phyloP scores from a whole-genome alignment of 2,888 invertebrate genomes.

The Cephus nigrinus region DNA sequence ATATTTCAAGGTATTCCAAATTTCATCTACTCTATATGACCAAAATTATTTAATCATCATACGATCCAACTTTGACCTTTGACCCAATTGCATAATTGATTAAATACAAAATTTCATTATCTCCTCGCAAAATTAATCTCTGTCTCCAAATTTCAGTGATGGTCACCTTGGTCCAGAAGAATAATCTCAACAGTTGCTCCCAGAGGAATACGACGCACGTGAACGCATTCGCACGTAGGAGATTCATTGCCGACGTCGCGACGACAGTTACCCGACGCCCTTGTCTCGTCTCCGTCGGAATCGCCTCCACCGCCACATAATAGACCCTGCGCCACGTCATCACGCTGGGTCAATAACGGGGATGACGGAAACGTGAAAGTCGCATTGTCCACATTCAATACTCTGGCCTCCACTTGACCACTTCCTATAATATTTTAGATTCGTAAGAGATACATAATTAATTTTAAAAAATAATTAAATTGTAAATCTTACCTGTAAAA shows the following conservation, averaged over 20 bases:
- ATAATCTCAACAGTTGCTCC: conserved; percentile 80
- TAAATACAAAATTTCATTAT: not conserved
- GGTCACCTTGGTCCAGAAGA: conserved; percentile 80
- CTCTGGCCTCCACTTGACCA: conserved; percentile 67
- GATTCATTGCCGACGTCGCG: conserved; percentile 40
- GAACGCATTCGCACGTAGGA: conserved; percentile 77
- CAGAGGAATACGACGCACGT: conserved; percentile 75
- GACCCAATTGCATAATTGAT: not conserved
- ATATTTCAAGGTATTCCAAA: not conserved
- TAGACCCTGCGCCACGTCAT: conserved; percentile 70
- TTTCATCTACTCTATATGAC: not conserved
- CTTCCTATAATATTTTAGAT: conserved; percentile 62
- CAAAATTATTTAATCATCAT: not conserved
- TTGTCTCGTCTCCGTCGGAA: conserved; percentile 15
- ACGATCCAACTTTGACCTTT: not conserved
- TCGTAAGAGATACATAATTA: not conserved
- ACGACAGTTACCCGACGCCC: conserved; percentile 25
- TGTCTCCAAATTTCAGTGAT: not conserved
- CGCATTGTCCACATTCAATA: conserved; percentile 75
- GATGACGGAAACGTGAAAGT: conserved; percentile 82
- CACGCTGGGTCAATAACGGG: conserved; percentile 79
- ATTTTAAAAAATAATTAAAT: not conserved
- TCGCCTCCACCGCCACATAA: conserved; percentile 66
- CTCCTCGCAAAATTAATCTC: not conserved
- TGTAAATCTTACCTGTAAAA: conserved; percentile 40